These are phyloP conservation scores for Lasioglossum lativentre DNA, from an alignment of 2,888 invertebrate species.

Conservation along the genomic window DNA sequence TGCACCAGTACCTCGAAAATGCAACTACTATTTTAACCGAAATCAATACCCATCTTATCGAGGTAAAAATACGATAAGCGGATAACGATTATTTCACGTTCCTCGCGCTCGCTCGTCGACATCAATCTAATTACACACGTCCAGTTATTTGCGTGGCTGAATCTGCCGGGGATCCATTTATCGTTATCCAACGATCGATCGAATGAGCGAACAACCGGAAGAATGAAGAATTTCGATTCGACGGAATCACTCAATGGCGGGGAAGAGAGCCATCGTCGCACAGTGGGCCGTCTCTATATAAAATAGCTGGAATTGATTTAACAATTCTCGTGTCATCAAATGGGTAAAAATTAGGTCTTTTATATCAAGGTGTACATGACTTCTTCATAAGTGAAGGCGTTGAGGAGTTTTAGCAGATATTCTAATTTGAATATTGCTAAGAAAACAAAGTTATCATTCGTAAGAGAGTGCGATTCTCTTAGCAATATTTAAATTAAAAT, in stretches of 20 bases:
- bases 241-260: not conserved
- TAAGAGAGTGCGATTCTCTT: no score
- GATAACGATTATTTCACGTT: constrained; percentile 51
- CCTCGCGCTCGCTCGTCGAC: constrained; percentile 35
- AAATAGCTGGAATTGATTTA: no score
- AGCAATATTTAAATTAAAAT: no score
- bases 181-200: not conserved
- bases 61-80: constrained; percentile 47
- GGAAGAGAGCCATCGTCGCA: not conserved
- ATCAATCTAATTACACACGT: constrained; percentile 54
- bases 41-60: constrained; percentile 45
- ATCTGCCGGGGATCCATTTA: constrained; percentile 28
- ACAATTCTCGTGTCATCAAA: no score
- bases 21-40: constrained; percentile 33
- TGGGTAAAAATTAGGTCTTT: no score
- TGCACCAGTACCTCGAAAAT: not conserved
- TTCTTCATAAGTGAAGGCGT: no score
- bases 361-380: no score
- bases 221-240: constrained; percentile 25
- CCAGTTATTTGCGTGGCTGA: constrained; percentile 23
- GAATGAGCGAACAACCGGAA: constrained; percentile 10
- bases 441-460: no score
- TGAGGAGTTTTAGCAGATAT: no score
- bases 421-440: no score
- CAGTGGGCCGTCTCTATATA: no score